phyloP scores from a whole-genome alignment of 2,888 invertebrate species.

The Biston stratarius region DNA sequence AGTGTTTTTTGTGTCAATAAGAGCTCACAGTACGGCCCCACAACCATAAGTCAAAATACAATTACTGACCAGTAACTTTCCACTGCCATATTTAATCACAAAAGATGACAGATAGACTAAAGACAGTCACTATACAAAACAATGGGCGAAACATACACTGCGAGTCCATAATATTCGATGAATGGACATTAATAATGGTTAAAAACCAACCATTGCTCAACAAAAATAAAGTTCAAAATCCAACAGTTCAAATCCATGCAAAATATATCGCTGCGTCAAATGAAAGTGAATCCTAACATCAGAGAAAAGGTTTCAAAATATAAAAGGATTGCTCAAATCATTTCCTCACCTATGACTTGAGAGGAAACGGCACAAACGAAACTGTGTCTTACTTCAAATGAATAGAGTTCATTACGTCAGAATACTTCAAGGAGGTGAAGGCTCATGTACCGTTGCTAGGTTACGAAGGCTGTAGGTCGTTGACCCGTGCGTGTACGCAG shows the following conservation, averaged over 20 bases:
- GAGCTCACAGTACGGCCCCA: neutral
- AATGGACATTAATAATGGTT: constrained; percentile 1
- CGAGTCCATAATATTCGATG: constrained; percentile 12
- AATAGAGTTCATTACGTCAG: constrained; percentile 21
- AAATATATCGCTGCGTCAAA: constrained; percentile 10
- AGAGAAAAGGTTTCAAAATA: constrained; percentile 24
- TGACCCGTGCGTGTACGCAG: constrained; percentile 67
- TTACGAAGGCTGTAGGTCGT: constrained; percentile 62
- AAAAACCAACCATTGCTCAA: constrained; percentile 7
- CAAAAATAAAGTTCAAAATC: constrained; percentile 26
- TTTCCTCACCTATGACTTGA: constrained; percentile 16
- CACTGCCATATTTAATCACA: neutral
- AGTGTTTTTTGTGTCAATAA: too few relatives aligned
- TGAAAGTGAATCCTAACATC: constrained; percentile 24
- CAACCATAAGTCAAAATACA: neutral
- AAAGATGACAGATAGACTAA: constrained; percentile 4
- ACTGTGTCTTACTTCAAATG: constrained; percentile 1
- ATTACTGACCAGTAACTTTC: neutral
- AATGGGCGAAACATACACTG: constrained; percentile 32
- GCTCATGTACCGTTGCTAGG: constrained; percentile 69
- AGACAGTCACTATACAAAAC: constrained; percentile 15
- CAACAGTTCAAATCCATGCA: neutral
- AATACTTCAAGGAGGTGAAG: constrained; percentile 57
- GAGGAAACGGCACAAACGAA: neutral
- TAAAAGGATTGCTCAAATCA: constrained; percentile 18